These are phyloP conservation scores for Phenganax marumi DNA, from an alignment of 92 coral and sea anemone genomes.

Conservation along the genomic window DNA sequence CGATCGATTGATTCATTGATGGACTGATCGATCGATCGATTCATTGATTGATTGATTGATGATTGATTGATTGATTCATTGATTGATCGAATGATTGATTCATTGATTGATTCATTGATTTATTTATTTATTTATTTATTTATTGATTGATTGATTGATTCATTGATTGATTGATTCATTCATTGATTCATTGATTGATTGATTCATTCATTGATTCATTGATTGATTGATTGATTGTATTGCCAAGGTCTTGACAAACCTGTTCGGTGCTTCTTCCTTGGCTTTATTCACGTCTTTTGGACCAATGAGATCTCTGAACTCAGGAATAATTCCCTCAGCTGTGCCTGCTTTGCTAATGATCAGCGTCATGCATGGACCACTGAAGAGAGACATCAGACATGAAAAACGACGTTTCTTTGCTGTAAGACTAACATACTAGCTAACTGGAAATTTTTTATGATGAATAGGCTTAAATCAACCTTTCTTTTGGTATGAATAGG, in stretches of 20 bases:
- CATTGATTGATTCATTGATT: no score
- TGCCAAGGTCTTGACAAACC: conserved; percentile 51
- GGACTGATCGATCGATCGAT: no score
- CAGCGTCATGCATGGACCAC: conserved; percentile 96
- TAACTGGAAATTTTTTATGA: not conserved
- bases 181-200: no score
- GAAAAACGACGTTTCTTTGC: not conserved
- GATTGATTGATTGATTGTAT: not conserved
- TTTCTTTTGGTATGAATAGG: not conserved
- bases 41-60: no score
- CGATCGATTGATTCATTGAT: no score
- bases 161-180: no score
- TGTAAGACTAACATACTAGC: no score
- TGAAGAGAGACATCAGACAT: conserved; percentile 25
- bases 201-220: no score
- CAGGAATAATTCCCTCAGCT: conserved; percentile 71
- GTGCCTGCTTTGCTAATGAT: conserved; percentile 83
- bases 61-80: no score
- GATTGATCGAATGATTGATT: no score
- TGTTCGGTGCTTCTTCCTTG: conserved; percentile 94
- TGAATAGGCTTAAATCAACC: not conserved
- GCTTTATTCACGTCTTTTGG: conserved; percentile 96
- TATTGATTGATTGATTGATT: no score
- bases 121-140: no score
- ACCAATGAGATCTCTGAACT: conserved; percentile 92